A percentile compares a stretch with the other conserved stretches of the same genome.
phyloP scores from a whole-genome alignment of 35 echinoderm and acorn worm species.

The Heliocidaris erythrogramma region DNA sequence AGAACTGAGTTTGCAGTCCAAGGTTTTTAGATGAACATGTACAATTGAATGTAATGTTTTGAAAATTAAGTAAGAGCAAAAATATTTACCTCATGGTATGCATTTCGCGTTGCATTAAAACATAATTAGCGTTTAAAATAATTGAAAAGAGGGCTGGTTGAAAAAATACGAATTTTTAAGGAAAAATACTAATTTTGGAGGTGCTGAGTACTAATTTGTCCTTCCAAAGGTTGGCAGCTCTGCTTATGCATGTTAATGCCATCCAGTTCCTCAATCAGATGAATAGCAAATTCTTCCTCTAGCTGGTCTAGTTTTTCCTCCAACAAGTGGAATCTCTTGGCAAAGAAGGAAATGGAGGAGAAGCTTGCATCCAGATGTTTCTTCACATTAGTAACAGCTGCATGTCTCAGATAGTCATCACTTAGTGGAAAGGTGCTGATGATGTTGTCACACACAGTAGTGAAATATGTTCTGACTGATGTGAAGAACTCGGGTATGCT shows the following conservation, averaged over 20 bases:
- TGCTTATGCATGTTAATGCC: neutral
- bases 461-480: constrained; percentile 61
- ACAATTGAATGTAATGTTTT: too few relatives aligned
- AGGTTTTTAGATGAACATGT: too few relatives aligned
- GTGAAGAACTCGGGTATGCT: constrained; percentile 54
- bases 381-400: constrained; percentile 60
- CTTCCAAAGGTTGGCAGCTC: too few relatives aligned
- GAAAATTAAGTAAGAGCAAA: too few relatives aligned
- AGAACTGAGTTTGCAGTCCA: too few relatives aligned
- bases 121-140: too few relatives aligned
- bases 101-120: too few relatives aligned
- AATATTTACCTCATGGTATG: too few relatives aligned
- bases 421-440: constrained; percentile 60
- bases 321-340: constrained; percentile 59
- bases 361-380: constrained; percentile 51
- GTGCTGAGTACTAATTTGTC: too few relatives aligned
- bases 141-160: too few relatives aligned
- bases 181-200: too few relatives aligned
- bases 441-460: constrained; percentile 63
- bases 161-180: too few relatives aligned
- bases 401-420: constrained; percentile 68
- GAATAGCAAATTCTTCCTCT: constrained; percentile 61
- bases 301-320: constrained; percentile 67
- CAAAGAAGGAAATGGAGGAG: constrained; percentile 50
- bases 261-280: constrained; percentile 41